Evolutionary conservation across 2,797 vertebrate genomes (phyloP).

Genomic region (Lepus townsendii): DNA sequence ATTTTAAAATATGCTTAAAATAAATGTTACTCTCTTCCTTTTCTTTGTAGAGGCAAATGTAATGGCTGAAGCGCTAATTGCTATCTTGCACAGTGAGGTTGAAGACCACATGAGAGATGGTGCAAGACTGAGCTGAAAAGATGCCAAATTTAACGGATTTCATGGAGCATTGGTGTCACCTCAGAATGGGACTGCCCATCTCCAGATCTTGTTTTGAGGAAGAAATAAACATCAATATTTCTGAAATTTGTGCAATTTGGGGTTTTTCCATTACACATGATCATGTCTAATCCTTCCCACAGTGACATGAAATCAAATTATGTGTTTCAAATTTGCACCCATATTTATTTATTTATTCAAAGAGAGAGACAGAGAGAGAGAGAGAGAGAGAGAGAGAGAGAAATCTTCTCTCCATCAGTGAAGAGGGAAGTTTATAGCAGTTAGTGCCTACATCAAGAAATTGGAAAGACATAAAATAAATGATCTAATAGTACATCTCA

Average conservation of each 20-base stretch:
- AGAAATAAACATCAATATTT: background rate
- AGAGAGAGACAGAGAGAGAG: no score
- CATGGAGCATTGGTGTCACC: no score
- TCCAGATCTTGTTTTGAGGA: background rate
- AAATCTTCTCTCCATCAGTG: no score
- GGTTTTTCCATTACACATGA: background rate
- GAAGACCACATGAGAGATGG: background rate
- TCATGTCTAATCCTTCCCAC: background rate
- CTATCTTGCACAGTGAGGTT: background rate
- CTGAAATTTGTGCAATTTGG: background rate
- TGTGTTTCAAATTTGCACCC: background rate
- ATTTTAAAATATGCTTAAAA: background rate
- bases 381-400: no score
- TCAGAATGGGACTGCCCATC: background rate
- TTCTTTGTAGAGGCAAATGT: background rate
- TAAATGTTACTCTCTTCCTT: background rate
- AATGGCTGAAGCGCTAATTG: background rate
- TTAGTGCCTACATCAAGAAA: no score
- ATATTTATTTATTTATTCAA: no score
- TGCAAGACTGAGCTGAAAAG: background rate
- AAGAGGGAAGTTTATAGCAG: no score
- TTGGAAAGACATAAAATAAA: no score
- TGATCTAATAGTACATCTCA: no score
- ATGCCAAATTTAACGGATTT: background rate
- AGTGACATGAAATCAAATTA: background rate